Evolutionary conservation across 2,888 invertebrate species (phyloP), one percentile per base, ranked within the genome.

Genomic region (Marasmarcha lunaedactyla): DNA sequence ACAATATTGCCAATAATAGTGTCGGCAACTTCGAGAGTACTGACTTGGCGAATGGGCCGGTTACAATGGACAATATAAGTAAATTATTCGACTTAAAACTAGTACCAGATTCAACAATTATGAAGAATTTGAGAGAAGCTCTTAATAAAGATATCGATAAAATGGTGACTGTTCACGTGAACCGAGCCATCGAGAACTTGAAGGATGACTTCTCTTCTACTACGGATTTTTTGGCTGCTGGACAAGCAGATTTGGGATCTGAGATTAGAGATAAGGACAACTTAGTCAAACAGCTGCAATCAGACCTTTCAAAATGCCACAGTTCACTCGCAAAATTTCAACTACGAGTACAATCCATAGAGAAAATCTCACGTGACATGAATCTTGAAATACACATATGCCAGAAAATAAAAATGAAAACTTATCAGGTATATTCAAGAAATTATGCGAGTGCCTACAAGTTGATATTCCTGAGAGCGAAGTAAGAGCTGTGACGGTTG

Each of bases 351-450:
- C 25, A 26, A 10, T 7, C 12, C 9, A n/a, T 37, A 14, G 36
- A 37, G 11, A 37, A 37, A 37, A 20, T 26, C n/a, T 37, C 36
- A 20, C 25, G 36, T 7, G 36, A 37, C 6, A 26, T 14, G n/a
- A 37, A 37, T 37, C 10, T 37, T n/a, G 36, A 37, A 26, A 12
- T 37, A 12, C 36, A 37, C 6, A 11, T 3, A 13, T 37, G 9
- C 36, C 36, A 14, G 36, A 37, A 26, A 37, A 20, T 3, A 10
- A n/a, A 11, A 37, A 37, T 26, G 25, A 25, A 36, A 15, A 36
- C 15, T 9, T 36, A 9, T 7, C 20, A 2, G 15, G n/a, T 4
- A 9, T 15, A 15, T 36, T 36, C 15, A 36, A 15, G 14, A 37
- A 37, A 25, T 13, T 37, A 2, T 26, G 25, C 26, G 11, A 37